A percentile compares a stretch with the other conserved stretches of the same genome.
phyloP scores from a whole-genome alignment of 2,113 vertebrate genomes.

The Aldabrachelys gigantea region DNA sequence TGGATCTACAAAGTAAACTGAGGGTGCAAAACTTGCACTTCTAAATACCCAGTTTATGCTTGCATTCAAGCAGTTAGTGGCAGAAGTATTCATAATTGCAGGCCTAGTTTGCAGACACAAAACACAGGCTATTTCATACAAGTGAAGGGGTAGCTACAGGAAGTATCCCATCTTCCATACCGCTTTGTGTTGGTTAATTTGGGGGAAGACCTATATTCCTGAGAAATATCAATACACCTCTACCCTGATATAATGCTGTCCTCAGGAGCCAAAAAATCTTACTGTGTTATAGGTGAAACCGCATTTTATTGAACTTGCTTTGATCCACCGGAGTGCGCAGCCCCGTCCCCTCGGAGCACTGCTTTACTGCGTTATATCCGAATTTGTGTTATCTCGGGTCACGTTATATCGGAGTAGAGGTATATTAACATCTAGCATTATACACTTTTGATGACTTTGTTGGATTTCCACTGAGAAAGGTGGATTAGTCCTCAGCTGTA shows the following conservation, averaged over 20 bases:
- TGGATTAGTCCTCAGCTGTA: neutral
- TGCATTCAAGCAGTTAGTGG: neutral
- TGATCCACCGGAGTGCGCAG: too few species aligned
- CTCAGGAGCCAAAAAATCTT: too few species aligned
- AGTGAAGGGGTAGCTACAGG: neutral
- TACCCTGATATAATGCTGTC: too few species aligned
- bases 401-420: too few species aligned
- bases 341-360: too few species aligned
- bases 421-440: neutral
- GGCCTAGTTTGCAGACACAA: neutral
- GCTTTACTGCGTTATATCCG: too few species aligned
- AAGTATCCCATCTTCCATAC: neutral
- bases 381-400: too few species aligned
- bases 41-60: neutral
- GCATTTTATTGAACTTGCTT: too few species aligned
- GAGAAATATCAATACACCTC: neutral
- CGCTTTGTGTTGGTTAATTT: neutral
- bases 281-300: too few species aligned
- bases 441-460: neutral
- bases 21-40: neutral
- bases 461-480: neutral
- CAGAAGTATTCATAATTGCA: neutral
- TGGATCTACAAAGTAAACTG: neutral
- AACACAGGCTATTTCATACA: neutral
- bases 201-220: neutral